These are phyloP conservation scores for Cinclus mexicanus DNA, from an alignment of 2,113 vertebrate genomes.

Conservation along the genomic window DNA sequence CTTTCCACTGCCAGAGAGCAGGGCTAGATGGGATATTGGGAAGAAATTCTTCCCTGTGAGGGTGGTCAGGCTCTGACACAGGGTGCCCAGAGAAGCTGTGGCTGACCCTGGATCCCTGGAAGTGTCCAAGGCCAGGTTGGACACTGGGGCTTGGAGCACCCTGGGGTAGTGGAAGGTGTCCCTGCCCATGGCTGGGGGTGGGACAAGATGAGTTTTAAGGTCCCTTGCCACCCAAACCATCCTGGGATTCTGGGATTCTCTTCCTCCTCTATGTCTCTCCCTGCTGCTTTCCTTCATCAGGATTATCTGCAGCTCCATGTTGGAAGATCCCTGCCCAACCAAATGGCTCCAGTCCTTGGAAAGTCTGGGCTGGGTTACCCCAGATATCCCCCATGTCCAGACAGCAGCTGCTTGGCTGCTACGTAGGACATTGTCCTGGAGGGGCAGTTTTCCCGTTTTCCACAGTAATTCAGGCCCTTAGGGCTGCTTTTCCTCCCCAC, in stretches of 20 bases:
- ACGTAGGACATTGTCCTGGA: background rate
- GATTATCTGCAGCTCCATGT: background rate
- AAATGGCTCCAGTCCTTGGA: background rate
- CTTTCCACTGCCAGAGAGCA: background rate
- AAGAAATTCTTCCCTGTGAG: background rate
- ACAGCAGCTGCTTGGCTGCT: background rate
- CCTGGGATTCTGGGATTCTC: background rate
- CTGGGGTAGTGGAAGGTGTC: background rate
- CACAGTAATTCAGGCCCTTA: background rate
- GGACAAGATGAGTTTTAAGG: rapidly evolving
- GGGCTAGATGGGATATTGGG: background rate
- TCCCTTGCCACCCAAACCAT: background rate
- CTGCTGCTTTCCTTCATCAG: background rate
- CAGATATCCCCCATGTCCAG: background rate
- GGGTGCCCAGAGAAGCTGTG: background rate
- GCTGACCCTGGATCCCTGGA: background rate
- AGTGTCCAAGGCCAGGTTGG: background rate
- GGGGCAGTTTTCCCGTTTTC: background rate
- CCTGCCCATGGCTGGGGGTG: background rate
- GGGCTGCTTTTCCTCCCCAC: background rate
- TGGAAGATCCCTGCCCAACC: background rate
- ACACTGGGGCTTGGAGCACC: rapidly evolving
- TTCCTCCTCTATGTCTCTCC: background rate
- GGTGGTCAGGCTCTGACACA: background rate
- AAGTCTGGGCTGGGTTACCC: background rate